Evolutionary conservation across 1,140 invertebrate species (phyloP), one percentile per base, ranked within the genome.

Genomic region (Platorchestia sp.): DNA sequence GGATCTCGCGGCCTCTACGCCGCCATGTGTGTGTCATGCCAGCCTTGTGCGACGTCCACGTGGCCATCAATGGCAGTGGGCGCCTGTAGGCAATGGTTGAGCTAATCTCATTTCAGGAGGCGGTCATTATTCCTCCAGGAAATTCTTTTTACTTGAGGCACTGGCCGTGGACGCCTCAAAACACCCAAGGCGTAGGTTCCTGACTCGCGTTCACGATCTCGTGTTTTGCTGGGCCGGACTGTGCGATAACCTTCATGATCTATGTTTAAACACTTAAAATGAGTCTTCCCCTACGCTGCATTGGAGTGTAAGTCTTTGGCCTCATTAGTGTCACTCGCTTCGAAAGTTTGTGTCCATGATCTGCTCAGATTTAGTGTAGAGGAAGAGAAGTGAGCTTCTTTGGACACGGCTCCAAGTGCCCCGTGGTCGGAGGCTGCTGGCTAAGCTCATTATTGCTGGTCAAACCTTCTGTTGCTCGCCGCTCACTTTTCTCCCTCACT

Each of bases 41-140:
- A 42, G 10, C 87, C 36, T 43, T 42, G 43, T 44, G 91, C 36
- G 43, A 16, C 45, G 45, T 27, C 40, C 91, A 93, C 43, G 43
- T 93, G 91, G 40, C 91, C 87, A 41, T 89, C 27, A 89, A 89
- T 89, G 43, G 87, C 36, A 89, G 87, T 41, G 41, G 87, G 41
- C 42, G 87, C 87, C 87, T 89, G 36, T 44, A 42, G 87, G 87
- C 87, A 27, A 41, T 89, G 87, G 87, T 44, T 89, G 10, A 93
- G 43, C 91, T 93, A 93, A 93, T 93, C 91, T 93, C 91, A 93
- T 93, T 45, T 44, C 43, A 44, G 43, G 7, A 44, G 45, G 91
- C 91, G 91, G 91, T 44, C 91, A 45, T 93, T 93, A 93, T 47
- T 93, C 43, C 41, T 40, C 91, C 91, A 93, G 91, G 91, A 93